Evolutionary conservation across 2,113 vertebrate species (phyloP).

Genomic region (Hydropotes inermis): DNA sequence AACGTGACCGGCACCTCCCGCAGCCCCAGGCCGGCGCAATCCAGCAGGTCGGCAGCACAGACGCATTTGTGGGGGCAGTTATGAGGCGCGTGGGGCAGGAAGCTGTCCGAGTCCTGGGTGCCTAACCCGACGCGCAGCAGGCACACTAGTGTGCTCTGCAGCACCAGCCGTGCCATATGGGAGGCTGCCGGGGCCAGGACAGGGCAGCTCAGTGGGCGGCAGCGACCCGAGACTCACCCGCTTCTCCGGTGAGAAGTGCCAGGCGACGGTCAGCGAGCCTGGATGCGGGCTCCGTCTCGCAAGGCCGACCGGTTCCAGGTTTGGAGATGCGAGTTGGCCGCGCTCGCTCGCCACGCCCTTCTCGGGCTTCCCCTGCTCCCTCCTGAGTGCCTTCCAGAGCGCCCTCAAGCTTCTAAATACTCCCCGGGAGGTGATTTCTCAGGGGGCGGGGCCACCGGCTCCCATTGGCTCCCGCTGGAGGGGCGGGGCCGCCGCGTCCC

Average conservation of each 20-base stretch:
- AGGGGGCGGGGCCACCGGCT: background rate
- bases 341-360: background rate
- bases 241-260: background rate
- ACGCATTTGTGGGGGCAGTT: constrained; percentile 83
- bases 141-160: background rate
- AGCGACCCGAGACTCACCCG: constrained; percentile 3
- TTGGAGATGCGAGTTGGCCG: background rate
- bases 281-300: background rate
- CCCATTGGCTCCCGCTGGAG: constrained; percentile 19
- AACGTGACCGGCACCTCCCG: constrained; percentile 79
- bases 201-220: background rate
- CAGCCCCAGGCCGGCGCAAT: constrained; percentile 85
- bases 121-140: constrained; percentile 38
- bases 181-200: background rate
- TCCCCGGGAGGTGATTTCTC: background rate
- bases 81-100: background rate
- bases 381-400: fast-evolving
- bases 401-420: constrained; percentile 41
- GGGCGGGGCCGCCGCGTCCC: background rate
- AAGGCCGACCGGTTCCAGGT: background rate
- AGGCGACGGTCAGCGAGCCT: background rate
- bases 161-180: constrained; percentile 61
- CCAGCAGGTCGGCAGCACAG: constrained; percentile 91
- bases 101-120: background rate
- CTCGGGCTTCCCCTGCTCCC: background rate